Percentiles rank a stretch among this genome's conserved stretches.
Evolutionary conservation across 2,797 vertebrate species (phyloP).

Genomic region (Coccyzus lansbergi): DNA sequence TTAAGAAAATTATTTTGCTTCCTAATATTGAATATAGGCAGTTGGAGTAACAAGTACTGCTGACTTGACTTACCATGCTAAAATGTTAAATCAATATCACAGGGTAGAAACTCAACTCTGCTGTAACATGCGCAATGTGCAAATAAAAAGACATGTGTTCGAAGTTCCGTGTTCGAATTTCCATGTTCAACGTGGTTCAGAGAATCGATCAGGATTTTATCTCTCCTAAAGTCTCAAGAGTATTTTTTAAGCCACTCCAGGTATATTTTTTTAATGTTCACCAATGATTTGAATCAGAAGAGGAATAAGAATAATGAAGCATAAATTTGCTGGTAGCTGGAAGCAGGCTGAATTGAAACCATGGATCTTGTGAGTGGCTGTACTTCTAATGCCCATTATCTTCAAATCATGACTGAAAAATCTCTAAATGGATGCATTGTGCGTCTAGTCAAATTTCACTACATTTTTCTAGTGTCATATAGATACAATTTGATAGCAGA

Average conservation of each 20-base stretch:
- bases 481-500: background rate
- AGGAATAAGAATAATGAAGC: background rate
- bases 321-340: background rate
- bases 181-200: background rate
- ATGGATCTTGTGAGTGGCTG: background rate
- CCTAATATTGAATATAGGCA: background rate
- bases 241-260: background rate
- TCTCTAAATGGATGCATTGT: background rate
- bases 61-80: background rate
- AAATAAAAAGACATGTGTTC: background rate
- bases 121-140: background rate
- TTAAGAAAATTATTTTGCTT: constrained; percentile 22
- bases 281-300: background rate
- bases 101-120: background rate
- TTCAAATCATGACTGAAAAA: background rate
- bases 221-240: background rate
- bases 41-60: background rate
- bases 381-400: background rate
- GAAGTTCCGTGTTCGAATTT: background rate
- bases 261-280: background rate
- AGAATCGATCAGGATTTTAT: background rate
- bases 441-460: background rate
- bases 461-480: background rate
- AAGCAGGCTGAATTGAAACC: background rate
- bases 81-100: background rate